Evolutionary conservation across 2,797 vertebrate species (phyloP).

Genomic region (Pseudocheirus occidentalis): DNA sequence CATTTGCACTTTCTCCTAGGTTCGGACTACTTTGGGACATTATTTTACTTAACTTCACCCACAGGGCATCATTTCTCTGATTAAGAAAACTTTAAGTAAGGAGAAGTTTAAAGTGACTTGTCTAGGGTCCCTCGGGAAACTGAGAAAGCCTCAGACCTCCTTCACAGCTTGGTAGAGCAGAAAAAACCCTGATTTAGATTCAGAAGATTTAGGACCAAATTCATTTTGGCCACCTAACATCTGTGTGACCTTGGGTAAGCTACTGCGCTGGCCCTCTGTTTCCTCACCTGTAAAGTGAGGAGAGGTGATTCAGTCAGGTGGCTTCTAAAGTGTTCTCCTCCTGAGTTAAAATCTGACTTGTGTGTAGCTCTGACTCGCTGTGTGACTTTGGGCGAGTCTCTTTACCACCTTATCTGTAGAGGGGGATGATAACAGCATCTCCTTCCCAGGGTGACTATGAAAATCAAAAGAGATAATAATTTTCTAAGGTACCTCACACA

Average conservation of each 20-base stretch:
- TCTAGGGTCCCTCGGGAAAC: neutral
- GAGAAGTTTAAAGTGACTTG: neutral
- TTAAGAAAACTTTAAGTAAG: conserved; percentile 1
- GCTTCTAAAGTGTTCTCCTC: neutral
- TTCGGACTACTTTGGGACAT: neutral
- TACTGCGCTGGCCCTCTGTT: neutral
- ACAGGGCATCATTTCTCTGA: neutral
- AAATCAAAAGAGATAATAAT: neutral
- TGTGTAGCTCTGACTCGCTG: neutral
- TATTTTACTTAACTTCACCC: conserved; percentile 4
- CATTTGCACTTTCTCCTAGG: conserved; percentile 19
- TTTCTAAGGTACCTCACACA: neutral
- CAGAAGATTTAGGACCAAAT: neutral
- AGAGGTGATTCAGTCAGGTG: neutral
- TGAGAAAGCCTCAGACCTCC: neutral
- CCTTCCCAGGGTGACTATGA: neutral
- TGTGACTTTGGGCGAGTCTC: neutral
- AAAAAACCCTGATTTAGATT: neutral
- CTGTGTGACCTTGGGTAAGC: neutral
- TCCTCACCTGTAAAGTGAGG: neutral
- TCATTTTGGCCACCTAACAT: neutral
- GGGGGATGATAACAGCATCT: neutral
- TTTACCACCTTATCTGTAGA: neutral
- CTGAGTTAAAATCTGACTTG: neutral
- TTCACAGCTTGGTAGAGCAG: neutral